Base-by-base conservation (phyloP, 2,113 vertebrate species). In the Tetraodon nigroviridis region DNA sequence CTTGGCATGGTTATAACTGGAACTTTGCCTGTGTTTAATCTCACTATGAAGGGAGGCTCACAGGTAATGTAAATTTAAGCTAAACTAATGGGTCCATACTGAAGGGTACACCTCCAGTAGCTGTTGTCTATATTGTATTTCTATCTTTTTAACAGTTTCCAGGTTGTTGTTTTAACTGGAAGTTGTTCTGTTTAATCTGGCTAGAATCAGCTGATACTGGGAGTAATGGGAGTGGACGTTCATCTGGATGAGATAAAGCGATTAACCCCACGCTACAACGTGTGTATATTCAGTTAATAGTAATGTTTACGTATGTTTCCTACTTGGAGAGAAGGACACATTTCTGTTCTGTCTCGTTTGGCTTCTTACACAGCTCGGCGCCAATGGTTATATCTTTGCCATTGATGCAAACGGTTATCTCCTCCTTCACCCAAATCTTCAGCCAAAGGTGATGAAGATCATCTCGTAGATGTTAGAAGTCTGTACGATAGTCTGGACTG, bases 381-480 rank as follows among this genome's bases (percentile, higher is more conserved):
- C 94, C 51, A 99, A 99, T 19, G 97, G 97, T 60, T 99, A 99
- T 79, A 97, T 97, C 79, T 99, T 97, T 89, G 95, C 96, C 52
- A 95, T 99, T 16, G 96, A 99, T 84, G 95, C 95, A 78, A 99
- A 99, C 69, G 97, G 97, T 67, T 99, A 99, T 83, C 94, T 99
- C 66, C 90, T 99, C 17, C 91, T 99, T 66, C 97, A 99, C 78
- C 97, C 97, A 66, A 98, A 98, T 89, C 93, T 99, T 60, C 93
- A 84, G 86, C 92, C 94, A 64, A 94, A 94, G 92, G 96, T 98
- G 55, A 79, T 44, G 32, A 24, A 18, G 50, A 56, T 55, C 12
- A 4, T 19, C 40, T 14, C 4, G 20, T 7, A 4, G 6, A 29
- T 2, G 6, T 7, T 7, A 40, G 19, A 7, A 54, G 48, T 21